These are phyloP conservation scores for Geopemphigus sp. DNA, from an alignment of 1,140 invertebrate genomes.

Conservation along the genomic window DNA sequence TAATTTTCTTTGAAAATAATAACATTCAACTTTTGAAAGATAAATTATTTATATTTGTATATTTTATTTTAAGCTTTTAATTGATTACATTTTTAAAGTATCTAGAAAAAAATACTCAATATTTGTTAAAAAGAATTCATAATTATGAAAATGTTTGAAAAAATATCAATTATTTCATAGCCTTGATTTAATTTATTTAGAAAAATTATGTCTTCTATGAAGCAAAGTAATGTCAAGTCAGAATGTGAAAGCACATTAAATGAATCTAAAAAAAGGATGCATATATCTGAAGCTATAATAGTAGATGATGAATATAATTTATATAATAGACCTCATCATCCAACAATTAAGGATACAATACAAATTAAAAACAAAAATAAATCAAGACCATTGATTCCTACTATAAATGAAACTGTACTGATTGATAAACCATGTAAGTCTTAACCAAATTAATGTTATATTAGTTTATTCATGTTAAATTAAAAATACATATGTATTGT, in stretches of 20 bases:
- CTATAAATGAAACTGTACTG: constrained; percentile 5
- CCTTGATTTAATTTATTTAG: too few relatives aligned
- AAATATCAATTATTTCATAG: too few relatives aligned
- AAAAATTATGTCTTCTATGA: too few relatives aligned
- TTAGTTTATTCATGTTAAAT: background rate
- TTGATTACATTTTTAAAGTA: too few relatives aligned
- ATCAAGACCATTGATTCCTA: background rate
- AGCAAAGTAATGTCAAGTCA: background rate
- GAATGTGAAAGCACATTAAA: background rate
- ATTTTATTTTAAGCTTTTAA: too few relatives aligned
- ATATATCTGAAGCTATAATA: constrained; percentile 8
- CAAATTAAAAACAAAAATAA: constrained; percentile 4
- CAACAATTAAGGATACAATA: constrained; percentile 9
- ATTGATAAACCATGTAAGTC: constrained; percentile 12
- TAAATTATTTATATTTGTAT: too few relatives aligned
- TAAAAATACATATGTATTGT: background rate
- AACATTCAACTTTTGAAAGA: too few relatives aligned
- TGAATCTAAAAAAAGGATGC: background rate
- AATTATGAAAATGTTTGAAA: too few relatives aligned
- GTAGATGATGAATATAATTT: background rate
- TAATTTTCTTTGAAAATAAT: too few relatives aligned
- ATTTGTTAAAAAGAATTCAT: too few relatives aligned
- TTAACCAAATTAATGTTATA: background rate
- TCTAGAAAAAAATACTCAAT: too few relatives aligned
- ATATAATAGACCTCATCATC: background rate